Evolutionary conservation across 2,113 vertebrate species (phyloP).

Genomic region (Caranx melampygus): DNA sequence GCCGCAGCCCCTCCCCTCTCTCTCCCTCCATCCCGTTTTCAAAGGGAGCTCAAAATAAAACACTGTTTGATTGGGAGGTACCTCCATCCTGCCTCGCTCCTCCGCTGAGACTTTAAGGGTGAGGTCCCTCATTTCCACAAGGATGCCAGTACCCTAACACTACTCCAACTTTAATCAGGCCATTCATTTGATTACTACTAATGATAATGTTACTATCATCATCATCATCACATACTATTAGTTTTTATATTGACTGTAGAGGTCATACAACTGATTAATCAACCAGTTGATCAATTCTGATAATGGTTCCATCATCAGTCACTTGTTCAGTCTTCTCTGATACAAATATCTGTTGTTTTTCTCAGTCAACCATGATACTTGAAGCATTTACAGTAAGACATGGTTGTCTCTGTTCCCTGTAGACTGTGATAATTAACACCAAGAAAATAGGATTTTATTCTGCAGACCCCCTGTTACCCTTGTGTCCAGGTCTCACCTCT

Average conservation of each 20-base stretch:
- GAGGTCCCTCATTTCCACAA: background rate
- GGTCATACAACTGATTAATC: background rate
- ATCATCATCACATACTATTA: background rate
- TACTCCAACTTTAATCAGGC: background rate
- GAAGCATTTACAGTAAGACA: too few relatives aligned
- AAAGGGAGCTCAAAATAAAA: constrained; percentile 52
- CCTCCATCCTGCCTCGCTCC: background rate
- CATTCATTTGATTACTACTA: background rate
- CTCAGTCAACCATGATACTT: background rate
- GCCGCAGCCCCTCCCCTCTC: constrained; percentile 24
- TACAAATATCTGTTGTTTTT: background rate
- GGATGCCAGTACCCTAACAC: background rate
- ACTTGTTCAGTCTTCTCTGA: background rate
- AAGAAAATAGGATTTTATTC: background rate
- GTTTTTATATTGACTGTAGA: background rate
- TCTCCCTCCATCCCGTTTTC: constrained; percentile 19
- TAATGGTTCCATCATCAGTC: background rate
- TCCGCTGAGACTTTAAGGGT: constrained; percentile 24
- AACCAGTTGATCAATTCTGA: too few relatives aligned
- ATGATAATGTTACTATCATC: too few relatives aligned
- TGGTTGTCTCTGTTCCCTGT: too few relatives aligned
- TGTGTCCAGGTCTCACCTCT: background rate
- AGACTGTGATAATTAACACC: too few relatives aligned
- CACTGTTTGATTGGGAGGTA: background rate
- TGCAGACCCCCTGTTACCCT: background rate